These are phyloP conservation scores for Gandaritis pyraliata DNA, from an alignment of 2,888 invertebrate genomes.

Conservation along the genomic window DNA sequence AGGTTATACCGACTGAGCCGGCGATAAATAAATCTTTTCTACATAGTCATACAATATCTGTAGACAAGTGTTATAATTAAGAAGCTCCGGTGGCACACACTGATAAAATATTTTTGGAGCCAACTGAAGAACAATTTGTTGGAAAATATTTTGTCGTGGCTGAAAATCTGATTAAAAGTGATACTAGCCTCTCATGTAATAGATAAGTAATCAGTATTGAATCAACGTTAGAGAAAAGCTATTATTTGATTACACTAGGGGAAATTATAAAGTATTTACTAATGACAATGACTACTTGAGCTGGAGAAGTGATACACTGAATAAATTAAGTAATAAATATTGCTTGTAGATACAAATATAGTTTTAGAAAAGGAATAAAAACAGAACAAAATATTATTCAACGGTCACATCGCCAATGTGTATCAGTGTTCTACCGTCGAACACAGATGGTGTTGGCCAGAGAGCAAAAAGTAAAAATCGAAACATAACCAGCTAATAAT, in stretches of 20 bases:
- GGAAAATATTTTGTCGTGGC: not conserved
- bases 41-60: constrained; percentile 73
- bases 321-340: no score
- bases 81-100: constrained; percentile 56
- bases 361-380: not conserved
- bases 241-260: no score
- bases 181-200: not conserved
- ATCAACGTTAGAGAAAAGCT: no score
- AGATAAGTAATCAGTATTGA: no score
- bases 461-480: constrained; percentile 70
- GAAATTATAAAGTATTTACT: no score
- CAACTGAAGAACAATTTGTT: not conserved
- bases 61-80: constrained; percentile 82
- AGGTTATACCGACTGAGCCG: constrained; percentile 68
- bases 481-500: constrained; percentile 76
- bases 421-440: constrained; percentile 60
- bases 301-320: no score
- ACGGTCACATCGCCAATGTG: constrained; percentile 47
- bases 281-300: no score
- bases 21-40: constrained; percentile 79
- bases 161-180: not conserved
- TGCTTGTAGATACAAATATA: no score
- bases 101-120: constrained; percentile 40
- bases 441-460: constrained; percentile 77
- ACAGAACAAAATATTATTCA: not conserved